Conservation (phyloP, 2,113 vertebrate genomes). For the Podarcis raffonei region DNA sequence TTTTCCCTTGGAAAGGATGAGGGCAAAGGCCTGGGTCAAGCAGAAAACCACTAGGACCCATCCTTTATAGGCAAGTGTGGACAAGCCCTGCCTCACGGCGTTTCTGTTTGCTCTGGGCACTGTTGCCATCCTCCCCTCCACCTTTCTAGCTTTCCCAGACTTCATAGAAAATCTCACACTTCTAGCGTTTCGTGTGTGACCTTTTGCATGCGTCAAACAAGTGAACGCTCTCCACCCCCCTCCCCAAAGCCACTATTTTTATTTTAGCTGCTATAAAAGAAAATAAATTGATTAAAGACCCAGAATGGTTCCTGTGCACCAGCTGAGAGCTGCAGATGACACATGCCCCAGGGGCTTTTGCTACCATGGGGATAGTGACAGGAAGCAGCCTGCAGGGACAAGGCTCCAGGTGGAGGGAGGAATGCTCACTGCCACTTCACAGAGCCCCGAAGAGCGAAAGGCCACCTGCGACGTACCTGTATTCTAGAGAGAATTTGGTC, state of each 20-base stretch:
- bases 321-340: background rate
- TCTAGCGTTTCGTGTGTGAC: background rate
- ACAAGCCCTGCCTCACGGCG: background rate
- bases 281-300: conserved; percentile 9
- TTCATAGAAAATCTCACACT: background rate
- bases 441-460: no score
- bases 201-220: conserved; percentile 2
- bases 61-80: no score
- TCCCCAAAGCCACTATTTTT: background rate
- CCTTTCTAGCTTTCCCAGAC: background rate
- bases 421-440: background rate
- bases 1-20: no score
- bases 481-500: conserved; percentile 96
- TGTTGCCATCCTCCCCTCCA: background rate
- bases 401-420: accelerated
- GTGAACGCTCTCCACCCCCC: background rate
- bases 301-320: background rate
- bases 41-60: no score
- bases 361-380: conserved; percentile 12
- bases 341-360: background rate
- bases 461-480: conserved; percentile 78
- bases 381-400: background rate
- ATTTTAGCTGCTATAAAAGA: background rate
- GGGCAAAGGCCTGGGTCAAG: no score
- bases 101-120: background rate